Evolutionary conservation across 2,797 vertebrate genomes (phyloP).

Genomic region (Scleropages formosus): DNA sequence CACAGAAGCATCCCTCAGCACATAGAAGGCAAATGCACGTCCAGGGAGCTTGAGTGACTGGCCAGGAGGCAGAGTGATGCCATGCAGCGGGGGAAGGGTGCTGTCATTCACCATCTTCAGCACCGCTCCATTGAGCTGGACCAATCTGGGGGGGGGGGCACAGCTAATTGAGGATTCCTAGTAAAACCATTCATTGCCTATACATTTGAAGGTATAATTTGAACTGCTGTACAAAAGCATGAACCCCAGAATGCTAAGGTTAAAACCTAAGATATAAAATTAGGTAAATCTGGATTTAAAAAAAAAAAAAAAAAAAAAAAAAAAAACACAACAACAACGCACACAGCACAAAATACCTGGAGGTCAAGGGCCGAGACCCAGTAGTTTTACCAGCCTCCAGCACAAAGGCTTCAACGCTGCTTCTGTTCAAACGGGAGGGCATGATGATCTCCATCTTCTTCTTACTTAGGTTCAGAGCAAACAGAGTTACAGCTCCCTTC

Average conservation of each 20-base stretch:
- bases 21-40: slow-evolving; percentile 83
- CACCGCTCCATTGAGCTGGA: slow-evolving; percentile 74
- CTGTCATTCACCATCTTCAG: slow-evolving; percentile 81
- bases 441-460: slow-evolving; percentile 61
- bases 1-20: slow-evolving; percentile 73
- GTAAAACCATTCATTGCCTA: background rate
- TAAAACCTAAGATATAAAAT: too few species aligned
- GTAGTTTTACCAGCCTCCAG: slow-evolving; percentile 64
- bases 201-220: too few species aligned
- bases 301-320: too few species aligned
- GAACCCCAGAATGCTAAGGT: too few species aligned
- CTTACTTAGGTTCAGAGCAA: slow-evolving; percentile 80
- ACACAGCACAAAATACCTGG: slow-evolving; percentile 67
- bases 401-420: slow-evolving; percentile 79
- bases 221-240: too few species aligned
- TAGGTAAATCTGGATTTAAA: too few species aligned
- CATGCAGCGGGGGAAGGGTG: slow-evolving; percentile 74
- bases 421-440: slow-evolving; percentile 57
- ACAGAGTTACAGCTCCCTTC: slow-evolving; percentile 78
- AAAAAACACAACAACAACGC: too few species aligned
- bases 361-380: slow-evolving; percentile 71
- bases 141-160: slow-evolving; percentile 61
- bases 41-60: slow-evolving; percentile 73
- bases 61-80: slow-evolving; percentile 58
- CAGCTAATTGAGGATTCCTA: background rate